Conservation (phyloP, 2,113 vertebrate genomes). For the Ancistrus triradiatus region DNA sequence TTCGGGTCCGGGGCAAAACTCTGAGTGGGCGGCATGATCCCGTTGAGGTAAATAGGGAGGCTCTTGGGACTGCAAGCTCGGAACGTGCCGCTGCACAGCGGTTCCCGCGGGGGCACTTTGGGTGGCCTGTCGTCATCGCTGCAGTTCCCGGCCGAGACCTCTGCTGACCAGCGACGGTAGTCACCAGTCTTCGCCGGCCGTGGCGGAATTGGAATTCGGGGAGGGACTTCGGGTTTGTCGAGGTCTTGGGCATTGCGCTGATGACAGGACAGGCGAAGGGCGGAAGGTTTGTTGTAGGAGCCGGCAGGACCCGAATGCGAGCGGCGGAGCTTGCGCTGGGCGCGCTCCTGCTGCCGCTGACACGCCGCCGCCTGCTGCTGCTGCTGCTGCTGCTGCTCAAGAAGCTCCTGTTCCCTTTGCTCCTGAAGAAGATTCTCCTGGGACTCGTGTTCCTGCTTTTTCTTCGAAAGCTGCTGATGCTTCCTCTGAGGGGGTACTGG, state of each 20-base stretch:
- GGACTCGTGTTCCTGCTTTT: slow-evolving; percentile 41
- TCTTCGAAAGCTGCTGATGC: slow-evolving; percentile 47
- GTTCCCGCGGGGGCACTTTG: slow-evolving; percentile 88
- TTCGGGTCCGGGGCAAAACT: slow-evolving; percentile 96
- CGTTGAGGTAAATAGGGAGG: slow-evolving; percentile 86
- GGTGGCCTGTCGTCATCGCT: slow-evolving; percentile 90
- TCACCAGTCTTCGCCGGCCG: slow-evolving; percentile 75
- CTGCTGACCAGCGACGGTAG: slow-evolving; percentile 90
- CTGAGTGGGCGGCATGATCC: slow-evolving; percentile 94
- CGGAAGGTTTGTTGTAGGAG: slow-evolving; percentile 81
- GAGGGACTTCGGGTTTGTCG: slow-evolving; percentile 84
- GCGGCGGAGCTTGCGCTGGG: slow-evolving; percentile 79
- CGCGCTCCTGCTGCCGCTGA: slow-evolving; percentile 65
- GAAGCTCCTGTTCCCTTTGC: slow-evolving; percentile 54
- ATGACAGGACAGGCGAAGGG: slow-evolving; percentile 64
- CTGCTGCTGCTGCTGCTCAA: slow-evolving; percentile 29
- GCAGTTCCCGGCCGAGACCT: slow-evolving; percentile 83
- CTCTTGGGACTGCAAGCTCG: slow-evolving; percentile 91
- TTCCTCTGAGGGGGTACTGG: slow-evolving; percentile 52
- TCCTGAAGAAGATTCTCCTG: slow-evolving; percentile 48
- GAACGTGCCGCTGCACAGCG: slow-evolving; percentile 74
- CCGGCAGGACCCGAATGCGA: slow-evolving; percentile 91
- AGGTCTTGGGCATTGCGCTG: slow-evolving; percentile 65
- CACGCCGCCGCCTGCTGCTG: slow-evolving; percentile 38
- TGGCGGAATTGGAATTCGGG: slow-evolving; percentile 89